Evolutionary conservation across 2,113 vertebrate species (phyloP), one percentile per base, ranked within the genome.

Genomic region (Laterallus jamaicensis): DNA sequence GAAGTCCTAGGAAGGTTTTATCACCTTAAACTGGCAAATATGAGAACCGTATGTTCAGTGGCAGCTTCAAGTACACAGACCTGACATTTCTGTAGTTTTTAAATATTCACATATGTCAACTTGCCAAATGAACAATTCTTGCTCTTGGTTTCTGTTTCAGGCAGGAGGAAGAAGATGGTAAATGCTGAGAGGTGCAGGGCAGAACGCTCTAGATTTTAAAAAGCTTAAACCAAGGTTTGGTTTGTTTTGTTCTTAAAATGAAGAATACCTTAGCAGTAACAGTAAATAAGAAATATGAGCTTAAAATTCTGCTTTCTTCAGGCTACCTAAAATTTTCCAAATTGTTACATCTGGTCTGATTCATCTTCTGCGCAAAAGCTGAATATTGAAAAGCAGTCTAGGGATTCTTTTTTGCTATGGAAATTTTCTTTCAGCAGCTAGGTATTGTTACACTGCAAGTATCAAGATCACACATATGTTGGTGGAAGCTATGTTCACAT

Each of bases 1-100:
- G 50, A 91, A 92, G 70, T 77, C 59, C 39, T 93, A 24, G 32
- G 80, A 77, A 66, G 18, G 32, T 58, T 96, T 95, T 91, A 78
- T 88, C 80, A 70, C 68, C 77, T 74, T 44, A 50, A 18, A 69
- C 40, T 83, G 47, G 71, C 70, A 91, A 89, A 94, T 83, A 94
- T 26, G 17, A 89, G 77, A 94, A 92, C 44, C 73, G 50, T 35
- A 81, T 81, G 86, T 77, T 66, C 66, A 62, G 26, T 62, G 80
- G 67, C 59, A 93, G 32, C 76, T 74, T 77, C 47, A 73, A 66
- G 50, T 67, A 95, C 18, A 77, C n/a, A 77, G 26, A 86, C 9
- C 29, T 80, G 52, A 79, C 26, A 76, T 66, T 90, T 35, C 39
- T 35, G 9, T 32, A 74, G 2, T 24, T 93, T 86, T 88, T 69